A percentile compares a stretch with the other conserved stretches of the same genome.
These are phyloP conservation scores for Ennomos quercinarius DNA, from an alignment of 2,888 invertebrate genomes.

Conservation along the genomic window DNA sequence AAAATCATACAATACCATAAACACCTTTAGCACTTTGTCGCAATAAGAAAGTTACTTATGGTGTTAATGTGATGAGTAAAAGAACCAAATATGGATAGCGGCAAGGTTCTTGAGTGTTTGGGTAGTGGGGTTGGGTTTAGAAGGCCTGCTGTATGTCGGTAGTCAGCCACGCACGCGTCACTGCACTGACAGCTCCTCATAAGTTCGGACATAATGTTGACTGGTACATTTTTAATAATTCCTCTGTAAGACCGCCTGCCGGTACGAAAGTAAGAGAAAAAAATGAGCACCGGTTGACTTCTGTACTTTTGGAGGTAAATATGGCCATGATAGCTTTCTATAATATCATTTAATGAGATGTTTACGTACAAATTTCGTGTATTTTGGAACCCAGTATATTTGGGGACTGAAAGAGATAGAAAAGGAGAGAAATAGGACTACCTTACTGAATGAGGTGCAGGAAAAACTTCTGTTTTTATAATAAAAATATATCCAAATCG, in stretches of 20 bases:
- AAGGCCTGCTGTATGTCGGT: constrained; percentile 61
- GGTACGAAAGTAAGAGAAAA: constrained; percentile 37
- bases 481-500: too few species aligned
- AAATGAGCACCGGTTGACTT: constrained; percentile 52
- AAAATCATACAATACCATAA: constrained; percentile 11
- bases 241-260: constrained; percentile 52
- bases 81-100: constrained; percentile 10
- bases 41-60: constrained; percentile 3
- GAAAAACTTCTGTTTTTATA: too few species aligned
- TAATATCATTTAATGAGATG: too few species aligned
- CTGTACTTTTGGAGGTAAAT: constrained; percentile 30
- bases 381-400: too few species aligned
- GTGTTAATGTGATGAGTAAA: constrained; percentile 1
- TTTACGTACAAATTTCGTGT: too few species aligned
- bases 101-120: constrained; percentile 19
- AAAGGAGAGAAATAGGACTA: too few species aligned
- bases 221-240: constrained; percentile 69
- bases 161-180: constrained; percentile 67
- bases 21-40: constrained; percentile 14
- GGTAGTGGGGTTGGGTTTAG: constrained; percentile 42
- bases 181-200: constrained; percentile 73
- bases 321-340: constrained; percentile 7
- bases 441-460: too few species aligned
- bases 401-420: too few species aligned
- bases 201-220: constrained; percentile 73